phyloP scores from a whole-genome alignment of 2,888 invertebrate genomes.

The Strigamia transsilvanica region DNA sequence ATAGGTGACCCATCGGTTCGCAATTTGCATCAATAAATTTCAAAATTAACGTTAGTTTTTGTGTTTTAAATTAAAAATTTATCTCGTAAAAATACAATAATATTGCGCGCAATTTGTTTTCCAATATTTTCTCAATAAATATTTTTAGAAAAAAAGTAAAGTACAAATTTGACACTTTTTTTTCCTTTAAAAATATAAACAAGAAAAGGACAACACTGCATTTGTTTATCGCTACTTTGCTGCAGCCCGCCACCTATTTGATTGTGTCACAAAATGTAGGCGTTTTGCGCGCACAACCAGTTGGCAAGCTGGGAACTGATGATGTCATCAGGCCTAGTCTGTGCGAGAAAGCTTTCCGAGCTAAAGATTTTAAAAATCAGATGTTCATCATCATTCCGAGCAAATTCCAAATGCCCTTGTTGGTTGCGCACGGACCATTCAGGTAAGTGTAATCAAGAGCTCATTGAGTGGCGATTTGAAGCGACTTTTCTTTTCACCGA shows the following conservation, averaged over 20 bases:
- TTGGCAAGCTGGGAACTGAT: slow-evolving; percentile 41
- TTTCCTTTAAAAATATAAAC: no score
- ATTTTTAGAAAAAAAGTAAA: no score
- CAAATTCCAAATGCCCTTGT: slow-evolving; percentile 39
- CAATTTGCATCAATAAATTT: no score
- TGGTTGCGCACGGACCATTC: slow-evolving; percentile 30
- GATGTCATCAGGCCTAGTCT: slow-evolving; percentile 35
- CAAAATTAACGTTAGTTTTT: no score
- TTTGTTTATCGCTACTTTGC: neutral
- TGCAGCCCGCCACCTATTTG: slow-evolving; percentile 14
- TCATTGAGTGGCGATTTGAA: neutral
- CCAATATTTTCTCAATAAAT: no score
- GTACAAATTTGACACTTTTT: no score
- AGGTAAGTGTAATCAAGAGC: neutral
- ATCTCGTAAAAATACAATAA: no score
- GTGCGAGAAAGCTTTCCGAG: slow-evolving; percentile 35
- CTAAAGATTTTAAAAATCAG: slow-evolving; percentile 40
- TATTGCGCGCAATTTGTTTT: no score
- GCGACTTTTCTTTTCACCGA: neutral
- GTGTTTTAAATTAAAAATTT: no score
- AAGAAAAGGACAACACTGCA: neutral
- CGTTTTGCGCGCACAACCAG: slow-evolving; percentile 28
- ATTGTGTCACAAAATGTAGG: slow-evolving; percentile 28
- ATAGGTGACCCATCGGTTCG: no score
- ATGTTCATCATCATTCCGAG: slow-evolving; percentile 39